A percentile compares a stretch with the other conserved stretches of the same genome.
Evolutionary conservation across 2,888 invertebrate genomes (phyloP).

Genomic region (Craniophora ligustri): DNA sequence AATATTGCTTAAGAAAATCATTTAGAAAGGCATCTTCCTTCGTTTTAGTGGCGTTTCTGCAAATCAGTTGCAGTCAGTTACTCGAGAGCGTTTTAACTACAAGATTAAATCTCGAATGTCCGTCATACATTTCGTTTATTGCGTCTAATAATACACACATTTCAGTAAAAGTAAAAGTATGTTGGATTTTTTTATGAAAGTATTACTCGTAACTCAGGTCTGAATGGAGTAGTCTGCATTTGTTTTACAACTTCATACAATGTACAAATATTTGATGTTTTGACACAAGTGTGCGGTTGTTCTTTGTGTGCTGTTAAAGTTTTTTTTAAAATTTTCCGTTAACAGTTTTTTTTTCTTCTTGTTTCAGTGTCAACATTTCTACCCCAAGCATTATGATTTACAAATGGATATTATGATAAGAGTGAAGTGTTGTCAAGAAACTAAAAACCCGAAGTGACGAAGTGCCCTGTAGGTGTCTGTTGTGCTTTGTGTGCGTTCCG

Average conservation of each 20-base stretch:
- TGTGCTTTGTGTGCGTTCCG: constrained; percentile 79
- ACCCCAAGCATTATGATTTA: constrained; percentile 89
- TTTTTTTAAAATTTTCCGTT: too few relatives aligned
- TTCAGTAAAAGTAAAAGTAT: constrained; percentile 62
- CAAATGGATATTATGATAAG: constrained; percentile 89
- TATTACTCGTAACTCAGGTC: constrained; percentile 27
- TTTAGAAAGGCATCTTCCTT: constrained; percentile 68
- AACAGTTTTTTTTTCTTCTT: constrained; percentile 68
- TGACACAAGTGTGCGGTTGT: not conserved
- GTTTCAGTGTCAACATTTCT: constrained; percentile 89
- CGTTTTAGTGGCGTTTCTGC: constrained; percentile 53
- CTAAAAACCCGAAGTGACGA: constrained; percentile 89
- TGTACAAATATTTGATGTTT: constrained; percentile 13
- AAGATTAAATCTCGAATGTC: constrained; percentile 24
- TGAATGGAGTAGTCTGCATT: constrained; percentile 15
- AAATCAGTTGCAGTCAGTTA: constrained; percentile 53
- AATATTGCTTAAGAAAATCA: constrained; percentile 60
- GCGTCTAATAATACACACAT: constrained; percentile 18
- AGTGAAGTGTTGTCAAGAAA: constrained; percentile 89
- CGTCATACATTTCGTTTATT: constrained; percentile 31
- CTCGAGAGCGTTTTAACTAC: constrained; percentile 37
- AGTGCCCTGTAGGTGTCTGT: constrained; percentile 86
- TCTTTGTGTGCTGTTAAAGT: too few relatives aligned
- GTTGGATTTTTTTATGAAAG: constrained; percentile 45
- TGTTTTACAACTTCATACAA: constrained; percentile 13